Percentiles rank a stretch among this genome's conserved stretches.
Conservation (phyloP, 1,140 invertebrate species). For the Trypoxylus dichotomus region DNA sequence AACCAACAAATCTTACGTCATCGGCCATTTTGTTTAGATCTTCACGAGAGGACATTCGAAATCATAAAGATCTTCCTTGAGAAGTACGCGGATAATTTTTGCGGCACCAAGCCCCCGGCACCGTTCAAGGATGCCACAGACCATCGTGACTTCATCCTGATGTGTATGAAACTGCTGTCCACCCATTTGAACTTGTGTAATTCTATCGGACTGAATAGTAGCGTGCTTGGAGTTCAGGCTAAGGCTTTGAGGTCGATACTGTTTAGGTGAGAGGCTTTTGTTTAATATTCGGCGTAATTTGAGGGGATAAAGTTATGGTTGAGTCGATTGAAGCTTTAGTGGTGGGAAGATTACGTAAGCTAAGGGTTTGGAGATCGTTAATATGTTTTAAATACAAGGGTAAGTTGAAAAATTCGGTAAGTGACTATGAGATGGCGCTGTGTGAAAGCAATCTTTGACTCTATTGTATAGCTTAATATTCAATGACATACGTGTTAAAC, state of each 20-base stretch:
- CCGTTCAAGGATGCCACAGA: slow-evolving; percentile 58
- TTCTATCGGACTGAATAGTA: slow-evolving; percentile 55
- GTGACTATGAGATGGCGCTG: too few relatives aligned
- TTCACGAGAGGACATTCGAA: slow-evolving; percentile 64
- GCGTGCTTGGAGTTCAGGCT: slow-evolving; percentile 59
- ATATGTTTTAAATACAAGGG: too few relatives aligned
- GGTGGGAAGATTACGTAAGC: too few relatives aligned
- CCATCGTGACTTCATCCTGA: slow-evolving; percentile 63
- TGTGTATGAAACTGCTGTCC: slow-evolving; percentile 62
- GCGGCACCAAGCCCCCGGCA: slow-evolving; percentile 51
- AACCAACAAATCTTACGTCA: slow-evolving; percentile 61
- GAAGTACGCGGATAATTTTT: slow-evolving; percentile 61
- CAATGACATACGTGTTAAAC: too few relatives aligned
- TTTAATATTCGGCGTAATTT: slow-evolving; percentile 1
- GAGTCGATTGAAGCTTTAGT: too few relatives aligned
- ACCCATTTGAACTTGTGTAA: slow-evolving; percentile 64
- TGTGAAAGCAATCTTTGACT: too few relatives aligned
- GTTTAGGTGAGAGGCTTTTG: slow-evolving; percentile 53
- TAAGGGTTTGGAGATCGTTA: too few relatives aligned
- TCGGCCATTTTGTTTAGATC: slow-evolving; percentile 66
- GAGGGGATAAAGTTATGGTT: too few relatives aligned
- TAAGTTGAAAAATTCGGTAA: too few relatives aligned
- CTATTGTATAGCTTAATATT: too few relatives aligned
- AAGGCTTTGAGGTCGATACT: slow-evolving; percentile 60
- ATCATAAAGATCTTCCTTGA: slow-evolving; percentile 62